Conservation (phyloP, 2,888 invertebrate species). For the Sesamia inferens region DNA sequence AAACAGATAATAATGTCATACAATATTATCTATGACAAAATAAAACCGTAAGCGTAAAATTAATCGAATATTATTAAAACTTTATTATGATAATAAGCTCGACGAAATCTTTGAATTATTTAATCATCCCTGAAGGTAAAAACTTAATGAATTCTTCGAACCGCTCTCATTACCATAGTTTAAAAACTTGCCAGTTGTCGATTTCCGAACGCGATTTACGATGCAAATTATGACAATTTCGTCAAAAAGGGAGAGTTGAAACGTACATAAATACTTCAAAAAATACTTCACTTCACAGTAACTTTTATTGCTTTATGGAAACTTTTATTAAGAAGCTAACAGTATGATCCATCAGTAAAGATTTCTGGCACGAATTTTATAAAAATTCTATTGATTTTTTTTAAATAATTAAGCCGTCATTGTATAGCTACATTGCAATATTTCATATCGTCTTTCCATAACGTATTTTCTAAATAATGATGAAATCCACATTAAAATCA, state of each 20-base stretch:
- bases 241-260: not conserved
- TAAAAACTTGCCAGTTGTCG: slow-evolving; percentile 52
- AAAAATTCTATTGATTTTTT: no score
- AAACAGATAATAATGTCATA: slow-evolving; percentile 18
- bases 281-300: not conserved
- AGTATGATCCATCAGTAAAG: no score
- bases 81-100: slow-evolving; percentile 1
- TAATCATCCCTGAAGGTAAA: slow-evolving; percentile 43
- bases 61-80: slow-evolving; percentile 1
- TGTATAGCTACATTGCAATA: no score
- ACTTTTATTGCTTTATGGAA: not conserved
- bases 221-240: slow-evolving; percentile 55
- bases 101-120: slow-evolving; percentile 22
- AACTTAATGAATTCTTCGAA: slow-evolving; percentile 44
- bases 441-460: no score
- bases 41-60: not conserved
- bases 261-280: no score
- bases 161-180: slow-evolving; percentile 54
- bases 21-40: not conserved
- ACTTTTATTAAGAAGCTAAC: no score
- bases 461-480: no score
- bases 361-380: no score
- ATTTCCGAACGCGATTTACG: slow-evolving; percentile 52
- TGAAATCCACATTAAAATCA: no score
- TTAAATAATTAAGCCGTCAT: no score